These are phyloP conservation scores for Antechinus stuartii DNA, from an alignment of 2,113 vertebrate genomes.

Conservation along the genomic window DNA sequence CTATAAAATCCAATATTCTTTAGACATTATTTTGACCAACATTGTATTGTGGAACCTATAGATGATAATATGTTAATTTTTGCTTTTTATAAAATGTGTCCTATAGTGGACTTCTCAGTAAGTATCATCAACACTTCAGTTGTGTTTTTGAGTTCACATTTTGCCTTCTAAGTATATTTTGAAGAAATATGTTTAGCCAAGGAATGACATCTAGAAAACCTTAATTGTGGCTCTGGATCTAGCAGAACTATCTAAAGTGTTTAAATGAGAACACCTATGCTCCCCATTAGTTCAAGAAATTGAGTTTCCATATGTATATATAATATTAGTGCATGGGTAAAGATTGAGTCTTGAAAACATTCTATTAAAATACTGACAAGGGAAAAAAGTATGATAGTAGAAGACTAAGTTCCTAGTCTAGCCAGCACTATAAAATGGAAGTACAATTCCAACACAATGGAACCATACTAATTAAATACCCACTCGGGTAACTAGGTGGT, in stretches of 20 bases:
- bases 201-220: not conserved
- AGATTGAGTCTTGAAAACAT: not conserved
- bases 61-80: not conserved
- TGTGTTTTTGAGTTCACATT: slow-evolving; percentile 45
- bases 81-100: slow-evolving; percentile 24
- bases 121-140: slow-evolving; percentile 25
- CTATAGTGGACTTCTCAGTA: slow-evolving; percentile 6
- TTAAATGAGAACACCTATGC: slow-evolving; percentile 12
- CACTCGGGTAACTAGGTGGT: not conserved
- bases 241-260: not conserved
- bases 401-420: not conserved
- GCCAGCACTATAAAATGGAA: slow-evolving; percentile 10
- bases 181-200: slow-evolving; percentile 41
- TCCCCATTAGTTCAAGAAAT: not conserved
- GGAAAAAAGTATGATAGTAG: not conserved
- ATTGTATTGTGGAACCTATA: not conserved
- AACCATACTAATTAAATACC: not conserved
- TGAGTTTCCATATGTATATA: slow-evolving; percentile 2
- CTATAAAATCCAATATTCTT: not conserved
- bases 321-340: not conserved
- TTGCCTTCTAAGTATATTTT: slow-evolving; percentile 48
- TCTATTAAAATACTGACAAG: not conserved
- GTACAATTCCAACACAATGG: not conserved
- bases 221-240: slow-evolving; percentile 37
- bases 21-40: not conserved